phyloP scores from a whole-genome alignment of 2,888 invertebrate genomes.

The Icerya purchasi region DNA sequence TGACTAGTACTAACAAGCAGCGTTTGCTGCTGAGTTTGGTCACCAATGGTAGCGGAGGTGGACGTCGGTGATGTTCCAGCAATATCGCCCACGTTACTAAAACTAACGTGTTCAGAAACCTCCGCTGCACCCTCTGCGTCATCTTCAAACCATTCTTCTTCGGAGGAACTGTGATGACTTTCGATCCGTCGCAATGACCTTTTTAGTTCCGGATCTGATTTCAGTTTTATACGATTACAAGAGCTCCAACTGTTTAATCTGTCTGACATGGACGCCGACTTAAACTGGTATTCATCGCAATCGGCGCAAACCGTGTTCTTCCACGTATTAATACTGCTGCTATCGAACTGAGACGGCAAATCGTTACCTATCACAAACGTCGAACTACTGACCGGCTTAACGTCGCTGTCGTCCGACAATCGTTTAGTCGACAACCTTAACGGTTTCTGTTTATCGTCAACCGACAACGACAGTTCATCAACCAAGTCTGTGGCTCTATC shows the following conservation, averaged over 20 bases:
- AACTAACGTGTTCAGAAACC: too few relatives aligned
- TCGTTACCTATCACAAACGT: neutral
- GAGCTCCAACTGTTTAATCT: slow-evolving; percentile 8
- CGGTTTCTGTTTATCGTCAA: neutral
- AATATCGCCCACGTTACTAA: too few relatives aligned
- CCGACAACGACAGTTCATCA: neutral
- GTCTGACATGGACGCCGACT: slow-evolving; percentile 6
- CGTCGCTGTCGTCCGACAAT: neutral
- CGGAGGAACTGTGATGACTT: slow-evolving; percentile 29
- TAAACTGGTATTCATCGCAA: neutral
- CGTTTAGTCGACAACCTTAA: neutral
- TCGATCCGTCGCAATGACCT: slow-evolving; percentile 24
- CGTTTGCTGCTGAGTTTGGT: too few relatives aligned
- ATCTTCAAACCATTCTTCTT: slow-evolving; percentile 30
- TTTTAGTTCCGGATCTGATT: slow-evolving; percentile 22
- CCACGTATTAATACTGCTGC: too few relatives aligned
- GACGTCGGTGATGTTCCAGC: too few relatives aligned
- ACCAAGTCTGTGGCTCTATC: neutral
- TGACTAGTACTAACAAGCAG: too few relatives aligned
- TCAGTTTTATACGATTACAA: slow-evolving; percentile 21
- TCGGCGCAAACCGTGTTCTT: neutral
- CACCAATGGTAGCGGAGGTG: too few relatives aligned
- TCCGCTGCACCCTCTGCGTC: too few relatives aligned
- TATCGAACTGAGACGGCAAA: neutral
- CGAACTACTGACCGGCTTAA: neutral